Base-by-base conservation (phyloP, 2,888 invertebrate species). In the Hypolimnas misippus region DNA sequence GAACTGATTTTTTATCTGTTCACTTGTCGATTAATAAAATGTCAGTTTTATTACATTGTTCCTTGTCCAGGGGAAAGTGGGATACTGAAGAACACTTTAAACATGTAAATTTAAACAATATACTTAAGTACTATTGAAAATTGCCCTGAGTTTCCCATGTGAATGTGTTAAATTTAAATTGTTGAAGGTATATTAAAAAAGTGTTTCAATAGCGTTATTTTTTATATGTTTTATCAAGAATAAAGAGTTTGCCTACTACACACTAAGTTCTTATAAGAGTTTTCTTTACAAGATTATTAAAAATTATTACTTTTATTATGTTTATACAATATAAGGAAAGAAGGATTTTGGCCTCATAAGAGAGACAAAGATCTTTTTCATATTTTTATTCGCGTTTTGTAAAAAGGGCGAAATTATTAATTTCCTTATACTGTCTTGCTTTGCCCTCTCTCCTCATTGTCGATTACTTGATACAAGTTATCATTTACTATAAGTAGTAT, bases 1-100 rank as follows among this genome's bases (percentile, higher is more conserved):
- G 73, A 83, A 79, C 74, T 77, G 76, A 82, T 82, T 86, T 86
- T 86, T 83, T 83, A 74, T 79, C 71, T 74, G 72, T 76, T 78
- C 70, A 76, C 74, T 72, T 73, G 79, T 73, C 73, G 77, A 73
- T 76, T 73, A 73, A 82, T 84, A 82, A 82, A 82, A 66, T 69
- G 64, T 74, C 69, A 67, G 73, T 72, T 84, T 86, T 86, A 86
- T 83, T 69, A 66, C 72, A 60, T 65, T 61, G 75, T 72, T 70
- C 68, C 58, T 61, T 61, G 50, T 63, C 54, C 44, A 63, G 61
- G 65, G 62, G 67, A 65, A 67, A 67, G 67, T 58, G 62, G 54
- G 44, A 50, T 38, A 42, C 29, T 62, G 62, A 67, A 62, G 38
- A 57, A 58, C 51, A 54, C 56, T 35, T 65, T 62, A 59, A 62